Conservation (phyloP, 2,113 vertebrate genomes). For the Psettodes erumei region DNA sequence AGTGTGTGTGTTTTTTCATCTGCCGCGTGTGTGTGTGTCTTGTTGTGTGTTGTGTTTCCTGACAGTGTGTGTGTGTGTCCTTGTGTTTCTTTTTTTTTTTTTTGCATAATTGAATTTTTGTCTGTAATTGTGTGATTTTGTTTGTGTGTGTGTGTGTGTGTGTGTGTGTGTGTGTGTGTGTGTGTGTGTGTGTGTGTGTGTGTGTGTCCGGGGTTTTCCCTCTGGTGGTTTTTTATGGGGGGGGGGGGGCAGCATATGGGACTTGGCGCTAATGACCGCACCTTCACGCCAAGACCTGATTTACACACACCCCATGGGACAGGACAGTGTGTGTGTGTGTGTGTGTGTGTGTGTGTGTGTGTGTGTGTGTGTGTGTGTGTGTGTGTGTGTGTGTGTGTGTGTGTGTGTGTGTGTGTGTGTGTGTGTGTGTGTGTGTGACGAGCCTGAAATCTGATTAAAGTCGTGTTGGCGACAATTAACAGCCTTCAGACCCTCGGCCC, state of each 20-base stretch:
- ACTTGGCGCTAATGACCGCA: conserved; percentile 92
- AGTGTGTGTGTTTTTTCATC: not conserved
- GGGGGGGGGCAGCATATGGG: conserved; percentile 92
- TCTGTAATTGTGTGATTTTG: not conserved
- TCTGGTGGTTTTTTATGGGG: too few species aligned
- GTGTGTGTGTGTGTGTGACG: conserved; percentile 80
- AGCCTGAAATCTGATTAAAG: conserved; percentile 95
- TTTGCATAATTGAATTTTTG: too few species aligned
- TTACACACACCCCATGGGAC: conserved; percentile 66
- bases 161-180: not conserved
- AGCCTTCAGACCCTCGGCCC: conserved; percentile 83
- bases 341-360: conserved; percentile 78
- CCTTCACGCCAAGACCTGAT: conserved; percentile 83
- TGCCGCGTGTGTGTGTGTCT: conserved; percentile 5
- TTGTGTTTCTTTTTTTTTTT: too few species aligned
- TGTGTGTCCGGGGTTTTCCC: conserved; percentile 71
- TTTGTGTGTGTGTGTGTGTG: not conserved
- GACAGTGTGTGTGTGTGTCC: not conserved
- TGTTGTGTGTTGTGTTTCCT: too few species aligned
- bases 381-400: not conserved
- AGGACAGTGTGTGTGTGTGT: not conserved
- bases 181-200: conserved; percentile 42
- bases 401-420: conserved; percentile 76
- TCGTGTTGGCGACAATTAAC: conserved; percentile 98
- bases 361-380: too few species aligned